phyloP scores from a whole-genome alignment of 2,888 invertebrate species.

The Apamea monoglypha region DNA sequence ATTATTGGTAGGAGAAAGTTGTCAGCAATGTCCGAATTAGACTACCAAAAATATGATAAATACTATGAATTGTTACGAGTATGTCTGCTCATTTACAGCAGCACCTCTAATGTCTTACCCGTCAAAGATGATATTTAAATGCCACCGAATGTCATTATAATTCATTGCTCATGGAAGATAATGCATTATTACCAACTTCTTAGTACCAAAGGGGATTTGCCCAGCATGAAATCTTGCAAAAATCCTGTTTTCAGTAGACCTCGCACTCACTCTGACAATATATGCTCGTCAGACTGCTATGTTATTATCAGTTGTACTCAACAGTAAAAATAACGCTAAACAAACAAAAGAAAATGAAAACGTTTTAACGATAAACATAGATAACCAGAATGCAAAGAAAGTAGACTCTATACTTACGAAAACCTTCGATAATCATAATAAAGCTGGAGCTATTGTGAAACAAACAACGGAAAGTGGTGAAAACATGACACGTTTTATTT shows the following conservation, averaged over 20 bases:
- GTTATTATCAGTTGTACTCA: not conserved
- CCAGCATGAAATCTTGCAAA: not conserved
- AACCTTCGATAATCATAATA: constrained; percentile 65
- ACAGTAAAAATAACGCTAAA: constrained; percentile 1
- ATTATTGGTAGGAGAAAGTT: constrained; percentile 19
- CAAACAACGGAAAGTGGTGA: constrained; percentile 77
- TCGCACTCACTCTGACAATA: not conserved
- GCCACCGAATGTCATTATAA: not conserved
- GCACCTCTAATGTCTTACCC: not conserved
- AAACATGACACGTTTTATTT: constrained; percentile 73
- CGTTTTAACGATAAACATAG: constrained; percentile 20
- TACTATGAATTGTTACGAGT: not conserved
- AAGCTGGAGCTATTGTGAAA: constrained; percentile 73
- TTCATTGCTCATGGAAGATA: not conserved
- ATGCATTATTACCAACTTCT: not conserved
- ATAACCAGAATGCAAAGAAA: constrained; percentile 41
- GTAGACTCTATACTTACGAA: constrained; percentile 48
- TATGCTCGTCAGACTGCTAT: not conserved
- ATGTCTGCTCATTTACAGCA: not conserved
- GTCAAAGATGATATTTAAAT: not conserved
- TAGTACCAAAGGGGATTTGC: not conserved
- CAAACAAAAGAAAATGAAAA: constrained; percentile 21
- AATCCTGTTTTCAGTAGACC: not conserved
- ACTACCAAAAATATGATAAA: not conserved
- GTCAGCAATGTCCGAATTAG: not conserved